phyloP scores from a whole-genome alignment of 2,888 invertebrate genomes.

The Alviniconcha strummeri region DNA sequence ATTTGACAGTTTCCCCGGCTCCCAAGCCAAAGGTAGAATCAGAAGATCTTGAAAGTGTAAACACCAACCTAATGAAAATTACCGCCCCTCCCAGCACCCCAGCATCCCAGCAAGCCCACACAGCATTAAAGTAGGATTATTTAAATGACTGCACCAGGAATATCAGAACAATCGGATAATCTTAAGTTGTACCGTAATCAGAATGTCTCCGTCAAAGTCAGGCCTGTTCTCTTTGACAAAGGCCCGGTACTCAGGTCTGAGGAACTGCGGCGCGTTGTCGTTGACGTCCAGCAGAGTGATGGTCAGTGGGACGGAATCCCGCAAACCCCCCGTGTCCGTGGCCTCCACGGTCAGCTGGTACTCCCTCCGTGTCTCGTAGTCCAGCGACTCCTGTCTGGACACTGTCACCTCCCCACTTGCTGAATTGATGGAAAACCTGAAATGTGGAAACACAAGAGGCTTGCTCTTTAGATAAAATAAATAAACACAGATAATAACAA shows the following conservation, averaged over 20 bases:
- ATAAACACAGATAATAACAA: too few relatives aligned
- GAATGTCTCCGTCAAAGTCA: background rate
- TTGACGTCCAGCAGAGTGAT: constrained; percentile 58
- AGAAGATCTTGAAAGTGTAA: too few relatives aligned
- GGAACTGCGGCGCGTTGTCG: constrained; percentile 55
- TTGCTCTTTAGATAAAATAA: too few relatives aligned
- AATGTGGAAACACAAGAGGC: too few relatives aligned
- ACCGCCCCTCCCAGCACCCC: too few relatives aligned
- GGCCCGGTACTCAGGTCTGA: constrained; percentile 17
- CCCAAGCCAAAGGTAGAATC: too few relatives aligned
- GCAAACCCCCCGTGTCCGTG: constrained; percentile 83
- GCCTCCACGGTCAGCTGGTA: constrained; percentile 88
- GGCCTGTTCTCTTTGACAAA: background rate
- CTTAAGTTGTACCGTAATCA: background rate
- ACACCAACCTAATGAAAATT: too few relatives aligned
- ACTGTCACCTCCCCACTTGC: background rate
- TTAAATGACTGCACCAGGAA: too few relatives aligned
- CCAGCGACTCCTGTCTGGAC: constrained; percentile 75
- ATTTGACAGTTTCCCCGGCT: too few relatives aligned
- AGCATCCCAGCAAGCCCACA: too few relatives aligned
- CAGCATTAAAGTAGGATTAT: too few relatives aligned
- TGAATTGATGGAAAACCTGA: constrained; percentile 10
- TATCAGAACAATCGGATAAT: too few relatives aligned
- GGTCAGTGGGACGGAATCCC: constrained; percentile 45
- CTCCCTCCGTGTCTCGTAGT: constrained; percentile 86